Percentiles rank a stretch among this genome's conserved stretches.
phyloP scores from a whole-genome alignment of 2,113 vertebrate genomes.

The Perccottus glenii region DNA sequence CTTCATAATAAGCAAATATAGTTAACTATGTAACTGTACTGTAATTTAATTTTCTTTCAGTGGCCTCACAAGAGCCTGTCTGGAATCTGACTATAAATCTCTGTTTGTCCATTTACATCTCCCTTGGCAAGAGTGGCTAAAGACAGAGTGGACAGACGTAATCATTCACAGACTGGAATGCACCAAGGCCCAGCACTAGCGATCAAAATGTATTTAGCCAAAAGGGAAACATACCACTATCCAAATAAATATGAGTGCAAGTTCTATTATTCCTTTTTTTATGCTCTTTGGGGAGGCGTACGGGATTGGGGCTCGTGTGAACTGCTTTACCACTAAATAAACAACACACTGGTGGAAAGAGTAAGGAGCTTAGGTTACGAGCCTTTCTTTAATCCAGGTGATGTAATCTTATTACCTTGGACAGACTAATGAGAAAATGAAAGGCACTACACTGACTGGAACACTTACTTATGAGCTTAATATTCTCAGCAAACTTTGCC shows the following conservation, averaged over 20 bases:
- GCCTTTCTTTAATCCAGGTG: conserved; percentile 38
- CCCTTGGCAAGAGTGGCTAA: conserved; percentile 33
- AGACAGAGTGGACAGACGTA: conserved; percentile 25
- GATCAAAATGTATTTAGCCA: conserved; percentile 22
- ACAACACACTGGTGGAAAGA: conserved; percentile 33
- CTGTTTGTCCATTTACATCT: conserved; percentile 30
- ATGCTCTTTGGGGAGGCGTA: conserved; percentile 2
- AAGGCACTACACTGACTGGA: not conserved
- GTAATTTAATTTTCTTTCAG: conserved; percentile 21
- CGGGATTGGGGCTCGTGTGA: conserved; percentile 17
- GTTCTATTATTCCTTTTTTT: conserved; percentile 4
- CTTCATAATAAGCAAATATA: conserved; percentile 1
- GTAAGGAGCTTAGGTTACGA: conserved; percentile 65
- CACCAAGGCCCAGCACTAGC: conserved; percentile 1
- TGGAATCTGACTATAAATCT: conserved; percentile 48
- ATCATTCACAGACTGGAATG: conserved; percentile 52
- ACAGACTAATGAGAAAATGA: conserved; percentile 29
- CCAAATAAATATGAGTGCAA: not conserved
- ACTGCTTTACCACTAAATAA: conserved; percentile 53
- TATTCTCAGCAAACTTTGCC: not conserved
- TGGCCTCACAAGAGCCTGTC: conserved; percentile 34
- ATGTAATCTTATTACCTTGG: conserved; percentile 60
- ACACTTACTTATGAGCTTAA: not conserved
- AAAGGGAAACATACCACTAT: not conserved
- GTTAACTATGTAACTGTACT: conserved; percentile 34